Evolutionary conservation across 2,113 vertebrate species (phyloP), one percentile per base, ranked within the genome.

Genomic region (Microcebus lehilahytsara): DNA sequence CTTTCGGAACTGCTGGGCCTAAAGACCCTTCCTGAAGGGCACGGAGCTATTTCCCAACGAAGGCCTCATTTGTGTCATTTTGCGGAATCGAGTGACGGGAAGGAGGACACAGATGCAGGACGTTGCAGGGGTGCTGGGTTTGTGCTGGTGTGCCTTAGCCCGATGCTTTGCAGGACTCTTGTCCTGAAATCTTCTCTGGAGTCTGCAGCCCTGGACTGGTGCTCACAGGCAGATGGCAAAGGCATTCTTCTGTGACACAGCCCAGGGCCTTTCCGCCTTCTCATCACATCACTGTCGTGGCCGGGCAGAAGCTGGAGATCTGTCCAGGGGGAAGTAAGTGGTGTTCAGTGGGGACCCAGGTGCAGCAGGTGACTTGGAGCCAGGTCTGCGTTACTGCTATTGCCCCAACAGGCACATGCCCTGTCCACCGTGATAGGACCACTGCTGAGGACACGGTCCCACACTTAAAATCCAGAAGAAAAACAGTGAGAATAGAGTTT

Each of bases 251-350:
- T 32, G 11, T 0, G 60, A 17, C 2, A 11, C 1, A 30, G 42
- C n/a, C 9, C 13, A 19, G 58, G 10, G 30, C 30, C 64, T 62
- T 5, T 4, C 14, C 5, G 75, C 42, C 64, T 46, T 10, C 78
- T 91, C 37, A 1, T 46, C 9, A 1, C 0, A 11, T 6, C 46
- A 3, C 34, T 14, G 0, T 77, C 25, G 0, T 2, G 51, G 42
- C 0, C 0, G 25, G 32, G 3, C 9, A 9, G 60, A 40, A 20
- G 56, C 16, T 79, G 56, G 80, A 46, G 34, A 32, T 53, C 3
- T 16, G 42, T 60, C 51, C 49, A 12, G 34, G 53, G 34, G 14
- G 53, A 32, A 37, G 32, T 7, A 2, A 40, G 17, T 17, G 14
- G 64, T 9, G 27, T 25, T 6, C 62, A 12, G 23, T 46, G 5